Conservation (phyloP, 2,797 vertebrate species). For the Halcyon leucocephala region DNA sequence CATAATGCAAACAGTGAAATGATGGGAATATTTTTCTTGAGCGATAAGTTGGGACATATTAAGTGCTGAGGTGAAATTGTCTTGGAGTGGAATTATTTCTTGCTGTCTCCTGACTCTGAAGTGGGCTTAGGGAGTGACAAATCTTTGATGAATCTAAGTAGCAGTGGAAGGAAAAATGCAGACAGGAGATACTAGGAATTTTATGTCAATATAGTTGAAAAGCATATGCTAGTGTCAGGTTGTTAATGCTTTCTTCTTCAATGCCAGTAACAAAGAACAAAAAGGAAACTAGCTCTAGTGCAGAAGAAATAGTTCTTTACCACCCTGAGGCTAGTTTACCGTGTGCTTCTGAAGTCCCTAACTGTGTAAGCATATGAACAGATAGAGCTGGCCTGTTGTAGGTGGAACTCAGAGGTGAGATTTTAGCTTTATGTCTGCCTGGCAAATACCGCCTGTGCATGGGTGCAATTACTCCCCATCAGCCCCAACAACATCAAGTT, state of each 20-base stretch:
- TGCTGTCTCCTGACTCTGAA: background rate
- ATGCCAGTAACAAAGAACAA: background rate
- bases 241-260: background rate
- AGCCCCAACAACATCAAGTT: background rate
- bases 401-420: background rate
- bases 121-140: background rate
- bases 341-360: background rate
- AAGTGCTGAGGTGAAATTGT: background rate
- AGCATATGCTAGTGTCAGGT: background rate
- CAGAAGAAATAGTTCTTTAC: background rate
- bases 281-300: background rate
- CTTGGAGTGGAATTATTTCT: background rate
- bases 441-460: background rate
- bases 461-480: background rate
- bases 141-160: background rate
- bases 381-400: background rate
- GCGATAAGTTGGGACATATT: background rate
- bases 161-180: background rate
- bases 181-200: background rate
- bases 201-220: background rate
- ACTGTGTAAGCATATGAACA: background rate
- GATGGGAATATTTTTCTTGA: background rate
- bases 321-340: background rate
- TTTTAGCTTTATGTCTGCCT: background rate
- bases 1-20: background rate